A percentile compares a stretch with the other conserved stretches of the same genome.
Evolutionary conservation across 2,797 vertebrate genomes (phyloP).

Genomic region (Schizothorax lantsangensis): DNA sequence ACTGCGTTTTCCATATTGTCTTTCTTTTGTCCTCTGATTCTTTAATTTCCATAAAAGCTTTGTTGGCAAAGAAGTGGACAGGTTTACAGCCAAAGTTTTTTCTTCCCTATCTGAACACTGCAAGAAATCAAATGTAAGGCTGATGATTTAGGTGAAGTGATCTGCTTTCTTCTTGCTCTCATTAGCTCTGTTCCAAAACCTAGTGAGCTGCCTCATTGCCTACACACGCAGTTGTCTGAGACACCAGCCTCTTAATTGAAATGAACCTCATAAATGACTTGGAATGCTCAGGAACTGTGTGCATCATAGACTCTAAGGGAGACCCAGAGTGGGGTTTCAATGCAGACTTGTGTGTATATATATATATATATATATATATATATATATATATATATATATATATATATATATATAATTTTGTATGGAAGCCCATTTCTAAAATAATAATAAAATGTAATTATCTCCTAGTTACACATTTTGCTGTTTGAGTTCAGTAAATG

Average conservation of each 20-base stretch:
- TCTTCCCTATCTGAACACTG: neutral
- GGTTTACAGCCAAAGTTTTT: constrained; percentile 28
- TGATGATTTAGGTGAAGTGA: constrained; percentile 10
- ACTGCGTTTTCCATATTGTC: neutral
- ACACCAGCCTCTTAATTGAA: neutral
- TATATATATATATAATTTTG: neutral
- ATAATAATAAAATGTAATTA: too few relatives aligned
- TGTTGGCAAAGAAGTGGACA: constrained; percentile 19
- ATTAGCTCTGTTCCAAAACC: neutral
- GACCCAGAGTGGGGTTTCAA: neutral
- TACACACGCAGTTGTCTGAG: neutral
- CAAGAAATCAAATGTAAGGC: neutral
- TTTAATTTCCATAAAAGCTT: constrained; percentile 50
- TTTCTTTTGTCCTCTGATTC: constrained; percentile 32
- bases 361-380: neutral
- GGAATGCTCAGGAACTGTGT: neutral
- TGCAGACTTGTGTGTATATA: too few relatives aligned
- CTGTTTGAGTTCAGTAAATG: neutral
- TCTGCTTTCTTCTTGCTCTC: neutral
- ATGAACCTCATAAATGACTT: constrained; percentile 7
- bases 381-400: too few relatives aligned
- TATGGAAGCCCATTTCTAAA: neutral
- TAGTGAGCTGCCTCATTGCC: neutral
- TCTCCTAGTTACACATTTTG: too few relatives aligned
- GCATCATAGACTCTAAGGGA: neutral